phyloP scores from a whole-genome alignment of 2,113 vertebrate genomes.

The Heteronetta atricapilla region DNA sequence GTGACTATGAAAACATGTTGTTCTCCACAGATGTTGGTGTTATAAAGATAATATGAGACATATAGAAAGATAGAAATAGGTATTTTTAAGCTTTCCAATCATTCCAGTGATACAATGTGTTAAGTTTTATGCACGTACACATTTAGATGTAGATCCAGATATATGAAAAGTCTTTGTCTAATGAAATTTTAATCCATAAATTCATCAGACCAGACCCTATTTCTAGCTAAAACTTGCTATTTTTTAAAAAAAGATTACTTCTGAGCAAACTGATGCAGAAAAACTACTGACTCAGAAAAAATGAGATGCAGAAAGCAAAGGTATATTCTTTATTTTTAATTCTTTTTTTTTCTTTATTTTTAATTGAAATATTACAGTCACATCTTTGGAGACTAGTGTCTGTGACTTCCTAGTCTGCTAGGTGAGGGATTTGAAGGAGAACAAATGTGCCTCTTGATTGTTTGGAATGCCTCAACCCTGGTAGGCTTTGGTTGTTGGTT shows the following conservation, averaged over 20 bases:
- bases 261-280: background rate
- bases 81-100: background rate
- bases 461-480: background rate
- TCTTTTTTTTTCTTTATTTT: background rate
- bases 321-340: background rate
- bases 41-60: background rate
- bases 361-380: background rate
- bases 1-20: background rate
- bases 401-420: background rate
- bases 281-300: background rate
- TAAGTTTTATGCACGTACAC: background rate
- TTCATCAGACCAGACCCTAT: background rate
- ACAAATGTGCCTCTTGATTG: background rate
- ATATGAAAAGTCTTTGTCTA: background rate
- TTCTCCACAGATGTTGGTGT: background rate
- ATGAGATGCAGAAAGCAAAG: background rate
- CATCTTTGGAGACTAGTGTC: background rate
- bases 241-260: background rate
- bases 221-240: background rate
- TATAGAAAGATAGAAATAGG: background rate
- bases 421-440: background rate
- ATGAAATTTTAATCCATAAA: background rate
- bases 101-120: background rate
- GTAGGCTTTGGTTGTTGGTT: background rate
- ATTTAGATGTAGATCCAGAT: background rate